These are phyloP conservation scores for Reticulitermes speratus DNA, from an alignment of 1,140 invertebrate species.

Conservation along the genomic window DNA sequence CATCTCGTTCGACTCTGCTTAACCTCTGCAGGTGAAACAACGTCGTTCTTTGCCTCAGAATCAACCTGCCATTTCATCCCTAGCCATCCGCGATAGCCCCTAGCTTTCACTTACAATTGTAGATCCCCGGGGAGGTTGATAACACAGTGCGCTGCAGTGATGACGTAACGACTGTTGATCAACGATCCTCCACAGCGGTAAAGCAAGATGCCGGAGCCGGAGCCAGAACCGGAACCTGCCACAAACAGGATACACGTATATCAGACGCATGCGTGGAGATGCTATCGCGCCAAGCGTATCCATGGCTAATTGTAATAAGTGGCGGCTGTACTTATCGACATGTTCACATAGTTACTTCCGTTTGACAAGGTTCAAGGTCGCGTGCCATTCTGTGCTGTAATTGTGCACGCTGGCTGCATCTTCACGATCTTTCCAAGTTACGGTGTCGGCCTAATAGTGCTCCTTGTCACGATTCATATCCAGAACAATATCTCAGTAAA, in stretches of 20 bases:
- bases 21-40: no score
- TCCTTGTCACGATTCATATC: no score
- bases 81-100: no score
- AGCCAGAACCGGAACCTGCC: slow-evolving; percentile 37
- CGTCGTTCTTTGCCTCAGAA: no score
- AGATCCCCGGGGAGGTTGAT: slow-evolving; percentile 47
- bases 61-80: no score
- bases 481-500: no score
- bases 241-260: slow-evolving; percentile 14
- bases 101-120: slow-evolving; percentile 48
- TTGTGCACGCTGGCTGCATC: no score
- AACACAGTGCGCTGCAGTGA: slow-evolving; percentile 69
- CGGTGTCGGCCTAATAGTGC: no score
- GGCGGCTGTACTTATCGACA: neutral
- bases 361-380: neutral
- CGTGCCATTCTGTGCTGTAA: no score
- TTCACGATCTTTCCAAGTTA: no score
- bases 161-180: slow-evolving; percentile 57
- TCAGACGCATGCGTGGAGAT: neutral
- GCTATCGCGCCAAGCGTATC: neutral
- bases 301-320: neutral
- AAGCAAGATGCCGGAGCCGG: slow-evolving; percentile 28
- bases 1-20: no score
- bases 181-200: slow-evolving; percentile 64
- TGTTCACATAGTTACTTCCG: neutral